phyloP scores from a whole-genome alignment of 2,113 vertebrate species.

The Boleophthalmus pectinirostris region DNA sequence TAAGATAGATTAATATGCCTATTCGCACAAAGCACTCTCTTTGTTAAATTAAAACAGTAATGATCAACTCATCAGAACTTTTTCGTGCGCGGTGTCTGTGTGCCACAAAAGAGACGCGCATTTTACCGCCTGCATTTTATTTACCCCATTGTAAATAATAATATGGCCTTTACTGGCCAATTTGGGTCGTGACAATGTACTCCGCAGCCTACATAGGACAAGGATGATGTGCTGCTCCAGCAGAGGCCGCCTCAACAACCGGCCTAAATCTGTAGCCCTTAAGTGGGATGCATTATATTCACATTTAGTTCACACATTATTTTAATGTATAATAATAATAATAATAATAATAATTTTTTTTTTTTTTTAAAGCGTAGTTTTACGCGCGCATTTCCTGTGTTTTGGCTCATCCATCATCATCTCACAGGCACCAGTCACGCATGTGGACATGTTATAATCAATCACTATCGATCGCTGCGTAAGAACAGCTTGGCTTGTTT shows the following conservation, averaged over 20 bases:
- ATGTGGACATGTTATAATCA: conserved; percentile 61
- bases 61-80: neutral
- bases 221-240: neutral
- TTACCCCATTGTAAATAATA: neutral
- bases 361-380: neutral
- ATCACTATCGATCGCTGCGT: conserved; percentile 68
- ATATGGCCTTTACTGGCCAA: neutral
- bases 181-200: neutral
- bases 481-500: conserved; percentile 46
- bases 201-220: neutral
- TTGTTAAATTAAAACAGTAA: neutral
- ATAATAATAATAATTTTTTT: conserved; percentile 2
- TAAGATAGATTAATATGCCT: too few relatives aligned
- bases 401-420: conserved; percentile 56
- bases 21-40: too few relatives aligned
- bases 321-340: neutral
- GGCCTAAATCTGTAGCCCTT: neutral
- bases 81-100: neutral
- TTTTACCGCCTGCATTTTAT: neutral
- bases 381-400: conserved; percentile 16
- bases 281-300: neutral
- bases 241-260: neutral
- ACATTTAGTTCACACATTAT: neutral
- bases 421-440: conserved; percentile 55
- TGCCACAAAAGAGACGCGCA: neutral